Percentiles rank a stretch among this genome's conserved stretches.
phyloP scores from a whole-genome alignment of 2,797 vertebrate species.

The Neoniphon sammara region DNA sequence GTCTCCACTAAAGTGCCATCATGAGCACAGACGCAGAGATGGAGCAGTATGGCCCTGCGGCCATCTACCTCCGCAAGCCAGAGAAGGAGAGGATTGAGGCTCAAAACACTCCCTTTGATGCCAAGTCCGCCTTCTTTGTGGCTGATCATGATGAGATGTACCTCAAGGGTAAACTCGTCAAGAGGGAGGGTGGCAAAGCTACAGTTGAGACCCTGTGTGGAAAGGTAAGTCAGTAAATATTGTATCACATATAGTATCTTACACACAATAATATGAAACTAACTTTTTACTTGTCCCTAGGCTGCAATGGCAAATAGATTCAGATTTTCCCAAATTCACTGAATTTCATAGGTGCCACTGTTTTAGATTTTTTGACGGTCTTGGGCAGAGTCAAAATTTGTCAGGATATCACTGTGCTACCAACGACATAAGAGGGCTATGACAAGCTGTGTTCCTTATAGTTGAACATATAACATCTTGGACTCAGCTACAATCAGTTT shows the following conservation, averaged over 20 bases:
- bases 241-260: not conserved
- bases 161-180: slow-evolving; percentile 85
- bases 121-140: slow-evolving; percentile 87
- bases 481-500: too few species aligned
- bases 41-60: slow-evolving; percentile 87
- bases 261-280: not conserved
- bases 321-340: not conserved
- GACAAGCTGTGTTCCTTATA: too few species aligned
- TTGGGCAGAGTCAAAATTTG: not conserved
- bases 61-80: slow-evolving; percentile 89
- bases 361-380: not conserved
- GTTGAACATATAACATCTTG: too few species aligned
- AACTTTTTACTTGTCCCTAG: too few species aligned
- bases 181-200: slow-evolving; percentile 88
- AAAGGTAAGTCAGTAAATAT: slow-evolving; percentile 75
- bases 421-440: too few species aligned
- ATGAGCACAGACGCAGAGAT: slow-evolving; percentile 89
- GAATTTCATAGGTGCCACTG: not conserved
- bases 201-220: slow-evolving; percentile 86
- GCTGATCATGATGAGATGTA: slow-evolving; percentile 85
- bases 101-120: slow-evolving; percentile 90
- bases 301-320: too few species aligned
- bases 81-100: slow-evolving; percentile 90
- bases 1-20: slow-evolving; percentile 70
- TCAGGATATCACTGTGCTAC: too few species aligned